Conservation (phyloP, 1,140 invertebrate genomes). For the Neodiprion fabricii region DNA sequence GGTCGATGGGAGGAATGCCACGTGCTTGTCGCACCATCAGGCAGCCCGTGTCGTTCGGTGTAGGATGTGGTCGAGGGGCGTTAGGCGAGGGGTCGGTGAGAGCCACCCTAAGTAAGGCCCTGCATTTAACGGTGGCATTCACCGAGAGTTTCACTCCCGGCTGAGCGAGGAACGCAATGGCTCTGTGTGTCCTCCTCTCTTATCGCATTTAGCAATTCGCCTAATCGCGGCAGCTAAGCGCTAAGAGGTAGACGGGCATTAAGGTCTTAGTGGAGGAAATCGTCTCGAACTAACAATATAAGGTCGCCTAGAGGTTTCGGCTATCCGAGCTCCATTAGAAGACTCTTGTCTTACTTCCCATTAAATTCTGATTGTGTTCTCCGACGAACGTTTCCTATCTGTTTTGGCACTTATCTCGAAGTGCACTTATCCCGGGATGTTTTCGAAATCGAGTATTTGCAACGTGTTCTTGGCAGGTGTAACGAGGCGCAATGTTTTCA, state of each 20-base stretch:
- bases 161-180: neutral
- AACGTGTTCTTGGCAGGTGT: no score
- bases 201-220: constrained; percentile 4
- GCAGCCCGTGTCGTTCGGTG: neutral
- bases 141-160: neutral
- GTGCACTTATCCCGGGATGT: no score
- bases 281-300: constrained; percentile 5
- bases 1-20: neutral
- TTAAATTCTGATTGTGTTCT: no score
- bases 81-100: neutral
- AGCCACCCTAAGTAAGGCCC: constrained; percentile 9
- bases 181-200: neutral
- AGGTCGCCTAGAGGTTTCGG: neutral
- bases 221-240: neutral
- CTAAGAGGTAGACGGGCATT: constrained; percentile 3
- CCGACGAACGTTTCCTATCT: no score
- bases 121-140: constrained; percentile 16
- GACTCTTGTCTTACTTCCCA: neutral
- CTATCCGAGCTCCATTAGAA: constrained; percentile 4
- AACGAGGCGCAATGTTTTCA: no score
- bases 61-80: neutral
- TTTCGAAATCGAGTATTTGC: no score
- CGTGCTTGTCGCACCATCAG: neutral
- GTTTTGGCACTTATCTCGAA: no score
- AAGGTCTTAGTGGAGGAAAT: neutral